A percentile compares a stretch with the other conserved stretches of the same genome.
phyloP scores from a whole-genome alignment of 2,797 vertebrate genomes.

The Sebastes itinus region DNA sequence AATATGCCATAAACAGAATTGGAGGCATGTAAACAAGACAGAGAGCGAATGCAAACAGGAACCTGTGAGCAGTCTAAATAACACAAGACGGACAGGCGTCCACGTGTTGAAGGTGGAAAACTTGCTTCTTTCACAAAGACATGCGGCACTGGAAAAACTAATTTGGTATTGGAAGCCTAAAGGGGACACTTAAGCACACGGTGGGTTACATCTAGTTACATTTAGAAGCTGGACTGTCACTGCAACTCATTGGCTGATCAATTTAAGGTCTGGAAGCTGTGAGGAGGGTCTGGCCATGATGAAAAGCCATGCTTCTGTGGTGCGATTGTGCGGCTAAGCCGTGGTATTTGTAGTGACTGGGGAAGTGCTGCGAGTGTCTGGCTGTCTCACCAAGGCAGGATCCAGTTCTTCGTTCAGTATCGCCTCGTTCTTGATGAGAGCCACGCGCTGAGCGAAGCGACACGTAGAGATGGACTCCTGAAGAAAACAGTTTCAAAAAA shows the following conservation, averaged over 20 bases:
- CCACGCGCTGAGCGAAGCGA: constrained; percentile 95
- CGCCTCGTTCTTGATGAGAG: constrained; percentile 95
- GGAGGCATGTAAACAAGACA: constrained; percentile 61
- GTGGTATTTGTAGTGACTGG: constrained; percentile 21
- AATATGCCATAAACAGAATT: constrained; percentile 52
- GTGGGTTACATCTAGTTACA: constrained; percentile 50
- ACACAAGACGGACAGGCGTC: constrained; percentile 23
- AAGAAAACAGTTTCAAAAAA: not conserved
- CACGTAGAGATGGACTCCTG: constrained; percentile 98
- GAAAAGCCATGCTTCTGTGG: constrained; percentile 41
- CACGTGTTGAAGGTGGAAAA: constrained; percentile 28
- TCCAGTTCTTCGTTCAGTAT: constrained; percentile 95
- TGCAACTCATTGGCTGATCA: constrained; percentile 40
- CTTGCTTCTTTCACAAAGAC: constrained; percentile 7
- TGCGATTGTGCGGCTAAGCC: constrained; percentile 16
- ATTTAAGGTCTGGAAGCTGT: constrained; percentile 39
- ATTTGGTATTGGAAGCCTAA: constrained; percentile 25
- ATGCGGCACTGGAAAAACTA: constrained; percentile 45
- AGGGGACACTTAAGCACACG: constrained; percentile 21
- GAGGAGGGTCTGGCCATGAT: constrained; percentile 42
- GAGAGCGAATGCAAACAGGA: constrained; percentile 62
- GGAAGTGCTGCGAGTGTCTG: constrained; percentile 4
- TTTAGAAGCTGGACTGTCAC: constrained; percentile 23
- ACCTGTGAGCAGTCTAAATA: constrained; percentile 51
- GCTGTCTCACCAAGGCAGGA: constrained; percentile 88